Evolutionary conservation across 2,888 invertebrate species (phyloP).

Genomic region (Scrobipalpa costella): DNA sequence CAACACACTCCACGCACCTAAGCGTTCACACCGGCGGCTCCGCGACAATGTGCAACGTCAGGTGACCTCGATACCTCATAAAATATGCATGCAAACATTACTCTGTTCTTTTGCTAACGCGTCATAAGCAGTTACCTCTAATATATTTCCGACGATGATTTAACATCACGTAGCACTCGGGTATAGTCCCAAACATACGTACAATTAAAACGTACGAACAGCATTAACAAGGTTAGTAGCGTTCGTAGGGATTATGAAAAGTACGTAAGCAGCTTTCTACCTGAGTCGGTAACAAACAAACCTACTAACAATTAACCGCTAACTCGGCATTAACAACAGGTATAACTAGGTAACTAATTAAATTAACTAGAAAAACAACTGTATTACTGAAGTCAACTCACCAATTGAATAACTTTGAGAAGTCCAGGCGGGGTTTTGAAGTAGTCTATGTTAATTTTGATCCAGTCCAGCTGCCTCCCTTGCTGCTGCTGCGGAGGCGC

Average conservation of each 20-base stretch:
- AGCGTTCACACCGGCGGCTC: constrained; percentile 48
- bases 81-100: constrained; percentile 29
- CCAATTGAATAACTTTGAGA: constrained; percentile 90
- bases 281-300: background rate
- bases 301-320: background rate
- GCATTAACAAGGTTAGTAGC: too few species aligned
- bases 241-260: background rate
- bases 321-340: background rate
- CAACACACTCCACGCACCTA: constrained; percentile 45
- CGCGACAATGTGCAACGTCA: constrained; percentile 43
- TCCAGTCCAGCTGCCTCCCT: constrained; percentile 82
- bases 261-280: background rate
- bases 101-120: constrained; percentile 16
- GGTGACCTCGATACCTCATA: constrained; percentile 54
- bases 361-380: background rate
- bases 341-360: background rate
- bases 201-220: too few species aligned
- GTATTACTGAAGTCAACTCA: constrained; percentile 78
- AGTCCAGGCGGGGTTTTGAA: constrained; percentile 91
- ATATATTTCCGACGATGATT: constrained; percentile 11
- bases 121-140: background rate
- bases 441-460: constrained; percentile 89
- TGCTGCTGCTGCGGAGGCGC: constrained; percentile 76
- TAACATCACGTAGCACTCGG: background rate
- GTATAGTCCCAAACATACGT: background rate